Percentiles rank a stretch among this genome's conserved stretches.
Evolutionary conservation across 2,888 invertebrate genomes (phyloP).

Genomic region (Leptinotarsa rubiginosa): DNA sequence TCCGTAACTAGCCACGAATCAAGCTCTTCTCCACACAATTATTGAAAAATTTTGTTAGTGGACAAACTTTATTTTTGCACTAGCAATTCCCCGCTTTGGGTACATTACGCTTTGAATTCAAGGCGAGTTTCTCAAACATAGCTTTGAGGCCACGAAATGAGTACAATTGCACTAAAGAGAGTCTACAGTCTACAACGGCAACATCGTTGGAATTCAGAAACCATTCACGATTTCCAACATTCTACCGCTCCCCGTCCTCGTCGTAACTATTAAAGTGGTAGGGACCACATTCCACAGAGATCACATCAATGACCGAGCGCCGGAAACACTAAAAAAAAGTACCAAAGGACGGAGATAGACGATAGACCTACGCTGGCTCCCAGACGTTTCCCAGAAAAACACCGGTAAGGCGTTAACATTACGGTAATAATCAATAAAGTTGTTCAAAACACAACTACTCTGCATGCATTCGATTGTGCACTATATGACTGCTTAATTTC

Average conservation of each 20-base stretch:
- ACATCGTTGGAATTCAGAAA: slow-evolving; percentile 60
- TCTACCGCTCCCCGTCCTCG: slow-evolving; percentile 61
- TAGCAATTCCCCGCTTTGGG: no score
- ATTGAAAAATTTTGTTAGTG: no score
- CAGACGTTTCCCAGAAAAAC: slow-evolving; percentile 57
- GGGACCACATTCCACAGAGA: slow-evolving; percentile 67
- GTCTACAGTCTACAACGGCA: slow-evolving; percentile 49
- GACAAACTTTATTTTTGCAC: no score
- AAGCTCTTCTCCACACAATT: no score
- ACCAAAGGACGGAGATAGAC: slow-evolving; percentile 54
- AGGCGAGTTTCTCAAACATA: neutral
- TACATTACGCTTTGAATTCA: neutral
- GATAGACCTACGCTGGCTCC: slow-evolving; percentile 55
- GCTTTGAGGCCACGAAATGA: slow-evolving; percentile 30
- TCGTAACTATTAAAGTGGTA: slow-evolving; percentile 53
- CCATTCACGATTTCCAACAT: slow-evolving; percentile 67
- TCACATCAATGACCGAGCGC: slow-evolving; percentile 68
- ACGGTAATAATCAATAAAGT: slow-evolving; percentile 31
- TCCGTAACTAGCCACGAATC: no score
- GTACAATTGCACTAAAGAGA: slow-evolving; percentile 50
- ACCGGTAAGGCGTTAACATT: slow-evolving; percentile 40
- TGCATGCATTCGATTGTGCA: neutral
- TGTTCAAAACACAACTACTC: neutral
- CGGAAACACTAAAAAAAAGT: slow-evolving; percentile 61
- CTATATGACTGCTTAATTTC: slow-evolving; percentile 18